These are phyloP conservation scores for Formica exsecta DNA, from an alignment of 1,140 invertebrate species.

Conservation along the genomic window DNA sequence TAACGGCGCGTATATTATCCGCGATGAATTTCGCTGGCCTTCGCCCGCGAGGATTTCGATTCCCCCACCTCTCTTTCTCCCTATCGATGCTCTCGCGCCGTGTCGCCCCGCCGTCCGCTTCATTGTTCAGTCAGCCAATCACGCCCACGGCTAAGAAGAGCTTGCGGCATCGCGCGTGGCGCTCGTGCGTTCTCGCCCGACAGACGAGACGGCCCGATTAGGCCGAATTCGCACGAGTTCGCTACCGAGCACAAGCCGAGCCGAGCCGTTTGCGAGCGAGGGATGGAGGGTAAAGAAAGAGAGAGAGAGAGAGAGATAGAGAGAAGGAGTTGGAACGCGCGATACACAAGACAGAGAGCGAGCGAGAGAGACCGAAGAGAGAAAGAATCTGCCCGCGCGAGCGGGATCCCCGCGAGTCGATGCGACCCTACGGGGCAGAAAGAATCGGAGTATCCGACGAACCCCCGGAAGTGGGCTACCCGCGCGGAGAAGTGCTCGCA, in stretches of 20 bases:
- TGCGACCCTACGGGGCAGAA: conserved; percentile 26
- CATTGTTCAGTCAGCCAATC: conserved; percentile 67
- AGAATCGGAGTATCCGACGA: conserved; percentile 26
- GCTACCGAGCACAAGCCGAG: conserved; percentile 40
- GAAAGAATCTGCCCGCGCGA: conserved; percentile 33
- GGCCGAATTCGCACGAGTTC: conserved; percentile 66
- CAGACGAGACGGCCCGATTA: conserved; percentile 63
- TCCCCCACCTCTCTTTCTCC: neutral
- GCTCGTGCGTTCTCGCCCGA: conserved; percentile 67
- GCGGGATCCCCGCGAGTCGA: neutral
- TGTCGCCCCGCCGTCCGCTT: conserved; percentile 55
- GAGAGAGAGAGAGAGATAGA: neutral
- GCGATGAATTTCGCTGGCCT: conserved; percentile 62
- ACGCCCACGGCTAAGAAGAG: conserved; percentile 67
- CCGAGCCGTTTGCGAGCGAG: neutral
- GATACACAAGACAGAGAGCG: neutral
- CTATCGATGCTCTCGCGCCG: conserved; percentile 34
- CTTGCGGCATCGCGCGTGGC: conserved; percentile 69
- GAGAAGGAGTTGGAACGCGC: neutral
- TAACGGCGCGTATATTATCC: conserved; percentile 61
- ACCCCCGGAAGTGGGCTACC: conserved; percentile 20
- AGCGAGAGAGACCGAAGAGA: neutral
- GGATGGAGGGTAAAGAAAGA: neutral
- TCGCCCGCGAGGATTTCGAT: conserved; percentile 47
- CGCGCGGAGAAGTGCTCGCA: neutral